Evolutionary conservation across 2,113 vertebrate species (phyloP).

Genomic region (Eptatretus burgeri): DNA sequence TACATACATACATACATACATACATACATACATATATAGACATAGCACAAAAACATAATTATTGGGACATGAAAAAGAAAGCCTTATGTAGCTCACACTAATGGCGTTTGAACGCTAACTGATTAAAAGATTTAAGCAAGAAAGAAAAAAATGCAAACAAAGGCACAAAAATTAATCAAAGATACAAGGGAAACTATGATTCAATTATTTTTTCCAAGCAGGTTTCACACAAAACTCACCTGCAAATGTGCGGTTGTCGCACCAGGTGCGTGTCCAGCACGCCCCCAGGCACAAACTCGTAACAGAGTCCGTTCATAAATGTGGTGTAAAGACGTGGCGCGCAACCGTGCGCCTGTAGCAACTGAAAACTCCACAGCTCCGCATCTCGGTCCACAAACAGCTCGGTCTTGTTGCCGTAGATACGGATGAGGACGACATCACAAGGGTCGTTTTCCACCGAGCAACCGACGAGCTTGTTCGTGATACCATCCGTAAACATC

Average conservation of each 20-base stretch:
- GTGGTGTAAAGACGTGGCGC: constrained; percentile 74
- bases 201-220: too few relatives aligned
- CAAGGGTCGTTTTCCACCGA: constrained; percentile 35
- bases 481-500: constrained; percentile 86
- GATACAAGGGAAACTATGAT: too few relatives aligned
- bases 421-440: constrained; percentile 56
- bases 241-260: constrained; percentile 43
- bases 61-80: too few relatives aligned
- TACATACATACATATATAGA: too few relatives aligned
- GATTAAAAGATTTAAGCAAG: too few relatives aligned
- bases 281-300: constrained; percentile 68
- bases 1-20: too few relatives aligned
- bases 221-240: constrained; percentile 16
- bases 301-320: constrained; percentile 84
- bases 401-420: constrained; percentile 69
- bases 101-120: too few relatives aligned
- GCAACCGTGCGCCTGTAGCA: constrained; percentile 53
- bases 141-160: too few relatives aligned
- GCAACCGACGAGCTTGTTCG: constrained; percentile 84
- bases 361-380: constrained; percentile 76
- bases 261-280: constrained; percentile 66
- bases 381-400: constrained; percentile 71
- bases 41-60: too few relatives aligned
- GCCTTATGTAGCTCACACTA: too few relatives aligned
- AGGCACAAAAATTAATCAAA: too few relatives aligned